Conservation (phyloP, 2,113 vertebrate genomes). For the Orcinus orca region DNA sequence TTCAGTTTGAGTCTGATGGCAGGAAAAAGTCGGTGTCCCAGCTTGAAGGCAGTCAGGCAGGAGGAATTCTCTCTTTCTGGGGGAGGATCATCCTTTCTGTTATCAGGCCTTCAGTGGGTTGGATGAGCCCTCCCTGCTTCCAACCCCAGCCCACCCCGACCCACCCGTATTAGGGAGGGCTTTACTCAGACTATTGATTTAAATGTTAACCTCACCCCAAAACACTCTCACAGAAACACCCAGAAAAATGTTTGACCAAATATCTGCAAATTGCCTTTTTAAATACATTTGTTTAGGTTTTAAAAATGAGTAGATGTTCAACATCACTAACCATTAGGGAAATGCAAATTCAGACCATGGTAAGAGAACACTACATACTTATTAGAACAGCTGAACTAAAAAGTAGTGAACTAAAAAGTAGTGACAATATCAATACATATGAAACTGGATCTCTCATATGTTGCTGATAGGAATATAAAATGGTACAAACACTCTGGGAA, state of each 20-base stretch:
- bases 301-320: neutral
- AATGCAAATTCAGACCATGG: neutral
- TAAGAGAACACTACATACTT: neutral
- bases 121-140: neutral
- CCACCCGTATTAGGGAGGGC: neutral
- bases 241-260: neutral
- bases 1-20: neutral
- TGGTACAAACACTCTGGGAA: neutral
- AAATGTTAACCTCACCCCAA: neutral
- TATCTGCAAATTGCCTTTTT: neutral
- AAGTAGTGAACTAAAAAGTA: neutral
- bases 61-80: neutral
- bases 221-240: neutral
- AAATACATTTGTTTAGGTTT: neutral
- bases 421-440: neutral
- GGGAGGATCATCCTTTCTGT: neutral
- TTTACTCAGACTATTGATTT: neutral
- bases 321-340: neutral
- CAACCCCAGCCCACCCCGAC: neutral
- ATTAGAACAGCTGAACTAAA: neutral
- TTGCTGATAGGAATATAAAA: neutral
- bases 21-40: neutral
- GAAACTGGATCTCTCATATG: neutral
- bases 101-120: neutral
- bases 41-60: neutral